Percentiles rank a stretch among this genome's conserved stretches.
These are phyloP conservation scores for Gnathonemus echidnorhynchus DNA, from an alignment of 2,113 vertebrate genomes.

Conservation along the genomic window DNA sequence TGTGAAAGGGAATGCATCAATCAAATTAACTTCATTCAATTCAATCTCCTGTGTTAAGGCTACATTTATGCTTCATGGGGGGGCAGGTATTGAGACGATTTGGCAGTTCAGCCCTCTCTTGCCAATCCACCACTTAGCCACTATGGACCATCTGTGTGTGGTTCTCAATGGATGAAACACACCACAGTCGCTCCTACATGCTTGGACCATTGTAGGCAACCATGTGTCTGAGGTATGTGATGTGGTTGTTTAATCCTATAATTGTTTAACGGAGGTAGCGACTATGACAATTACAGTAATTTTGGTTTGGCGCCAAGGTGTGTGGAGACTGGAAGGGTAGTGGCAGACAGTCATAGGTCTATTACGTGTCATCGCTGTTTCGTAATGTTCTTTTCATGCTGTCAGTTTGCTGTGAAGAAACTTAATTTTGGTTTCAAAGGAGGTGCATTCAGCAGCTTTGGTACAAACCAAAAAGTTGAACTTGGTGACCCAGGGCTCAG, in stretches of 20 bases:
- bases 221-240: not conserved
- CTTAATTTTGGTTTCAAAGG: not conserved
- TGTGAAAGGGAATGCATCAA: not conserved
- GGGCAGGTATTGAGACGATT: not conserved
- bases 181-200: not conserved
- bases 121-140: not conserved
- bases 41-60: not conserved
- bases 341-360: not conserved
- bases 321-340: slow-evolving; percentile 23
- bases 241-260: not conserved
- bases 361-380: not conserved
- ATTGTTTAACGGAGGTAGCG: not conserved
- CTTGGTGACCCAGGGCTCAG: slow-evolving; percentile 14
- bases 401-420: not conserved
- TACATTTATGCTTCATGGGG: not conserved
- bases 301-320: slow-evolving; percentile 39
- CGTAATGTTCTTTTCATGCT: not conserved
- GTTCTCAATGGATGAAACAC: not conserved
- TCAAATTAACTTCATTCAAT: not conserved
- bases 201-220: not conserved
- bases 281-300: slow-evolving; percentile 41
- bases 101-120: not conserved
- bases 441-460: not conserved
- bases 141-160: not conserved
- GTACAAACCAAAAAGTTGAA: slow-evolving; percentile 5